Evolutionary conservation across 1,140 invertebrate species (phyloP).

Genomic region (Plutomurus gul): DNA sequence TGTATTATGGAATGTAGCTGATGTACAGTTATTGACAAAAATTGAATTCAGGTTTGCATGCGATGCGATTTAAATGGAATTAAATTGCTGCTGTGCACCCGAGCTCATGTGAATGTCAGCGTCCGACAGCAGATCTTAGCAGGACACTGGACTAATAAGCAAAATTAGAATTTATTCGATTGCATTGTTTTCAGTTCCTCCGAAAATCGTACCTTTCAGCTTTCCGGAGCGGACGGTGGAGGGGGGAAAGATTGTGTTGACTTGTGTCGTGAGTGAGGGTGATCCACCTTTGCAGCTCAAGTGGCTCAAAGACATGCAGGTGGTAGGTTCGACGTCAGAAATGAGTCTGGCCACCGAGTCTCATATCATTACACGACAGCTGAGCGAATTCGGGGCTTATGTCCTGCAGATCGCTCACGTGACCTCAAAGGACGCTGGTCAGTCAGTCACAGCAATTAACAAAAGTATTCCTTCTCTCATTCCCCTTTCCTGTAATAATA

Average conservation of each 20-base stretch:
- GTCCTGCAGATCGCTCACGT: conserved; percentile 45
- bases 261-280: conserved; percentile 70
- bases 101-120: background rate
- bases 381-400: conserved; percentile 44
- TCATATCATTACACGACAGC: conserved; percentile 39
- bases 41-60: background rate
- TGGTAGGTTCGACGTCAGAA: conserved; percentile 53
- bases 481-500: too few relatives aligned
- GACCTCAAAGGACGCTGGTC: conserved; percentile 25
- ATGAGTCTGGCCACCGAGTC: background rate
- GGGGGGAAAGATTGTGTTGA: conserved; percentile 64
- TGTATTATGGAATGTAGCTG: too few relatives aligned
- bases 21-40: background rate
- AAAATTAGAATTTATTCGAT: background rate
- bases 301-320: conserved; percentile 68
- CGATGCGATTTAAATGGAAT: background rate
- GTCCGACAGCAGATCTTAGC: too few relatives aligned
- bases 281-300: conserved; percentile 69
- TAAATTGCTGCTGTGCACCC: background rate
- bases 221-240: conserved; percentile 64
- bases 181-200: conserved; percentile 60
- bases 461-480: too few relatives aligned
- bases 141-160: too few relatives aligned
- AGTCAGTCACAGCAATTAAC: too few relatives aligned
- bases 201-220: conserved; percentile 66